Base-by-base conservation (phyloP, 2,888 invertebrate species). In the Cyclophora albipunctata region DNA sequence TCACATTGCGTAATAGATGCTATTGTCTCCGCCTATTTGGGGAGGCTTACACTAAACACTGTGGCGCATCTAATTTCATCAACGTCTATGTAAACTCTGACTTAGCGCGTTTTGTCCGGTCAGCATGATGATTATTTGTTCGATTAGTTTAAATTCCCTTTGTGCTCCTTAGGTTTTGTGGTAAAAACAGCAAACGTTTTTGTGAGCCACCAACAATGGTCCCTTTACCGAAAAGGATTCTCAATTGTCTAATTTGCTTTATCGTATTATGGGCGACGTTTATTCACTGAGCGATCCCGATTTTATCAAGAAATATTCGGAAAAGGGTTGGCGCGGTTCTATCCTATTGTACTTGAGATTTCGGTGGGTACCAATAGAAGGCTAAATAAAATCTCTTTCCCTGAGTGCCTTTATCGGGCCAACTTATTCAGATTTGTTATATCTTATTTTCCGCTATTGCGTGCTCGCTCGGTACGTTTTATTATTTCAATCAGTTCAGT, bases 1-100 rank as follows among this genome's bases (percentile, higher is more conserved):
- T 63, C 65, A 70, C 71, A 73, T 78, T 74, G 74, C 71, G 68
- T 78, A 73, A 78, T 73, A 69, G 69, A 67, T 70, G 68, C 65
- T 60, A 64, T 64, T 65, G 63, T 68, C 61, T 54, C 58, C 56
- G 64, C 61, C 53, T 57, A 59, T 58, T 65, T 60, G 54, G 54
- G 59, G 60, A 58, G 60, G 59, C 60, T 66, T 59, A 62, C 57
- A 58, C 62, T 51, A 65, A 58, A 55, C 50, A 51, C 45, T 51
- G 52, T 56, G 56, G 61, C 48, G 59, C 50, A 53, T 53, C 50
- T 57, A 61, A 59, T 64, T 65, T 60, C 66, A 66, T 66, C 54
- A 55, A 55, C 46, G 46, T 51, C 35, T 55, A 64, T 60, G 59
- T 47, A 61, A 64, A 60, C 59, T 52, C 46, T 5, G 37, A 20